These are phyloP conservation scores for Formica exsecta DNA, from an alignment of 1,140 invertebrate species.

Conservation along the genomic window DNA sequence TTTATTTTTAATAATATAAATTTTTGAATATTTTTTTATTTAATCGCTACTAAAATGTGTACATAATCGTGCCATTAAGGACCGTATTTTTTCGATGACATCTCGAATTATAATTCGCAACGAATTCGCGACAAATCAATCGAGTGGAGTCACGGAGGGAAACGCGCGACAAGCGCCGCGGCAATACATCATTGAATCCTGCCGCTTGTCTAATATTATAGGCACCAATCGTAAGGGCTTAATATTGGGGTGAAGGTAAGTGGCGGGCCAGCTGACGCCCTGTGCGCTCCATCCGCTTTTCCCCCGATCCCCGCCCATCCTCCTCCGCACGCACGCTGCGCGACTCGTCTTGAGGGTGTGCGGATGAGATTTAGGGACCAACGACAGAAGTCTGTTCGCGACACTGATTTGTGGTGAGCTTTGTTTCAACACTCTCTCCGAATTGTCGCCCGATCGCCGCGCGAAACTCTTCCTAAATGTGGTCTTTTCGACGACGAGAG, in stretches of 20 bases:
- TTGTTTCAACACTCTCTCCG: conserved; percentile 83
- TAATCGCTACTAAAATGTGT: neutral
- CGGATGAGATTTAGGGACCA: conserved; percentile 86
- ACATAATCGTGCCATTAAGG: neutral
- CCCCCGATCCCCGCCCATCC: conserved; percentile 22
- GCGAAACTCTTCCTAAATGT: conserved; percentile 52
- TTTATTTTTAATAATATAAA: neutral
- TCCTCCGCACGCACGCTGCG: conserved; percentile 84
- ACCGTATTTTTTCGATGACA: neutral
- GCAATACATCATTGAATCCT: conserved; percentile 85
- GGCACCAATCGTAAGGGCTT: conserved; percentile 86
- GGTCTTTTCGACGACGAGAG: conserved; percentile 5
- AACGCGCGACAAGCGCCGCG: conserved; percentile 70
- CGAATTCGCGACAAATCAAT: conserved; percentile 23
- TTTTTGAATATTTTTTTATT: neutral
- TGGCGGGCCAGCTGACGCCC: conserved; percentile 86
- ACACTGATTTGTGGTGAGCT: conserved; percentile 87
- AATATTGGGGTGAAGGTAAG: conserved; percentile 87
- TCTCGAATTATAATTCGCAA: conserved; percentile 12
- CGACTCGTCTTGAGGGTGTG: conserved; percentile 86
- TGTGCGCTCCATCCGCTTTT: conserved; percentile 73
- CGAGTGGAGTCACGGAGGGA: conserved; percentile 31
- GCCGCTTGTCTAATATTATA: conserved; percentile 86
- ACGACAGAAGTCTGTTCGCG: conserved; percentile 84
- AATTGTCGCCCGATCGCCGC: conserved; percentile 76